Conservation (phyloP, 2,888 invertebrate genomes). For the Pegoplata infirma region DNA sequence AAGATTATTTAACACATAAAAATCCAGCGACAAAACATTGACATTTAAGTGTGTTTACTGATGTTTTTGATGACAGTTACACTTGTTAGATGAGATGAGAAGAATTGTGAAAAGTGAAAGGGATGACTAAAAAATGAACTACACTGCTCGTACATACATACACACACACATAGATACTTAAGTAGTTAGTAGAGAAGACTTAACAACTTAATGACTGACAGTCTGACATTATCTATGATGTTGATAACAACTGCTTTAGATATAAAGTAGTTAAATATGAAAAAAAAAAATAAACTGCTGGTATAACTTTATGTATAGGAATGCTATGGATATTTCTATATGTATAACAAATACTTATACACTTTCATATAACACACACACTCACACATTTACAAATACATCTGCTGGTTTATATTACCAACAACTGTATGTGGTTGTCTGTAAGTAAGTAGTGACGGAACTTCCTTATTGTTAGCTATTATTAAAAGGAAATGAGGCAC, state of each 20-base stretch:
- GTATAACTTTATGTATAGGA: too few relatives aligned
- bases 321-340: too few relatives aligned
- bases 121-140: background rate
- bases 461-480: conserved; percentile 52
- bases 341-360: too few relatives aligned
- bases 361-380: background rate
- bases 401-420: conserved; percentile 22
- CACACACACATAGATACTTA: too few relatives aligned
- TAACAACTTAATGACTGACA: conserved; percentile 54
- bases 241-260: conserved; percentile 45
- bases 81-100: conserved; percentile 25
- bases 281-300: too few relatives aligned
- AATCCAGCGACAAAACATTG: conserved; percentile 17
- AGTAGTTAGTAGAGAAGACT: too few relatives aligned
- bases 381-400: background rate
- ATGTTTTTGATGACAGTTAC: conserved; percentile 49
- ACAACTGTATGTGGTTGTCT: conserved; percentile 33
- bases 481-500: conserved; percentile 56
- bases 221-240: conserved; percentile 43
- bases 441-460: conserved; percentile 39
- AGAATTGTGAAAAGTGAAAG: background rate
- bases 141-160: too few relatives aligned
- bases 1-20: conserved; percentile 27
- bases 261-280: conserved; percentile 13
- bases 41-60: conserved; percentile 23